Base-by-base conservation (phyloP, 2,113 vertebrate species). In the Ptychochromis oligacanthus region DNA sequence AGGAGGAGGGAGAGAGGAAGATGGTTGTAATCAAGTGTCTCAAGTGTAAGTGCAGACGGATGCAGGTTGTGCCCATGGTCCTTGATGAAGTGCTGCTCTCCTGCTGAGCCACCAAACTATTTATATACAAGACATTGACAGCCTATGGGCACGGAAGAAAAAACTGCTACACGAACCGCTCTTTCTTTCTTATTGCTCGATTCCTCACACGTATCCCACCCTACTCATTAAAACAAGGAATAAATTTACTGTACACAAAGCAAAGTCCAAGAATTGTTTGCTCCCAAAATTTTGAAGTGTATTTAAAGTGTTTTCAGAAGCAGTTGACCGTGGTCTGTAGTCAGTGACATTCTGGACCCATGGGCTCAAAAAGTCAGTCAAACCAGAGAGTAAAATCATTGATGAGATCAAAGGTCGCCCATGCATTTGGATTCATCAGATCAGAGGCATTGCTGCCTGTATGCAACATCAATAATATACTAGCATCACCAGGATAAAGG, bases 11-110 rank as follows among this genome's bases (percentile, higher is more conserved):
- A 31, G 59, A 61, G 24, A 36, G 40, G 75, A 64, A 78, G 62
- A 70, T 22, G 28, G 64, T 57, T 52, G 84, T 89, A 94, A 95
- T 95, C 94, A 95, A 89, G 80, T 62, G 54, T 7, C 52, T 54
- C 85, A 59, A 14, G 83, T 62, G 67, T 81, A 87, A 89, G 91
- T 93, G 91, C 88, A 93, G 89, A 95, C 52, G 83, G 90, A 89
- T 87, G 92, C 92, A 90, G 90, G 88, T 92, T 93, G 90, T 62
- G 81, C 88, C 58, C 1, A 20, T 89, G 84, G 84, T 84, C 83
- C 67, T 92, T 95, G 94, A 95, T 95, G 87, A 95, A 94, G 92
- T 91, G 90, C 72, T 81, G 55, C 67, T 90, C 89, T 94, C 92
- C 89, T 91, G 90, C 91, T 86, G 92, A 92, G 93, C 82, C 82